Conservation (phyloP, 2,888 invertebrate genomes). For the Cistogaster globosa region DNA sequence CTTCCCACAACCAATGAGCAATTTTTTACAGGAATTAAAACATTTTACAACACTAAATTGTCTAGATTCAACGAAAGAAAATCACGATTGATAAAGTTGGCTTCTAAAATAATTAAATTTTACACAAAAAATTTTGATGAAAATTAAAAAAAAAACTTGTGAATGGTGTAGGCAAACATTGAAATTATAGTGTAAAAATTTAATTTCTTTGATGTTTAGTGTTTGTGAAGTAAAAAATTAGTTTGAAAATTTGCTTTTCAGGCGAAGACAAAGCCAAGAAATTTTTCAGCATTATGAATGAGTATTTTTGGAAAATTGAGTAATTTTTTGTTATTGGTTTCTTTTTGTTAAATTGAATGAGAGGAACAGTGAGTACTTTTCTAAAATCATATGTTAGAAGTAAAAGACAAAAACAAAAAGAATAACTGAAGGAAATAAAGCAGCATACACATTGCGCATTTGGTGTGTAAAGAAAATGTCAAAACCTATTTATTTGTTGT, state of each 20-base stretch:
- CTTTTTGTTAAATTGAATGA: neutral
- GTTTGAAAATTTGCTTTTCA: conserved; percentile 45
- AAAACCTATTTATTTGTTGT: conserved; percentile 38
- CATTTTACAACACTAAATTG: conserved; percentile 60
- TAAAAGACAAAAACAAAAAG: conserved; percentile 57
- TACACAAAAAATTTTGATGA: conserved; percentile 32
- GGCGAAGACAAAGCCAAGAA: conserved; percentile 38
- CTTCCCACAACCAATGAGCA: neutral
- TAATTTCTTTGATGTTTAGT: neutral
- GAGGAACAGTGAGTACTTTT: conserved; percentile 24
- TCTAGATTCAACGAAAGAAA: conserved; percentile 55
- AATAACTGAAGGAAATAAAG: conserved; percentile 27
- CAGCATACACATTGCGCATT: conserved; percentile 37
- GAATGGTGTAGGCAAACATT: neutral
- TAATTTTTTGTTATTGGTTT: conserved; percentile 29
- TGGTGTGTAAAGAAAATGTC: conserved; percentile 57
- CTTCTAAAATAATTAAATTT: conserved; percentile 37
- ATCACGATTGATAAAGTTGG: conserved; percentile 34
- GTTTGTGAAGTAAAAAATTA: neutral
- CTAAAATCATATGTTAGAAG: conserved; percentile 58
- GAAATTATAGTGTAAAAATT: neutral
- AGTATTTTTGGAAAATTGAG: conserved; percentile 56
- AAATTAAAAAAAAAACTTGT: conserved; percentile 11
- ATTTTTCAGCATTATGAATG: conserved; percentile 50
- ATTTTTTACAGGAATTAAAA: neutral